Conservation (phyloP, 2,888 invertebrate species). For the Platynereis dumerilii region DNA sequence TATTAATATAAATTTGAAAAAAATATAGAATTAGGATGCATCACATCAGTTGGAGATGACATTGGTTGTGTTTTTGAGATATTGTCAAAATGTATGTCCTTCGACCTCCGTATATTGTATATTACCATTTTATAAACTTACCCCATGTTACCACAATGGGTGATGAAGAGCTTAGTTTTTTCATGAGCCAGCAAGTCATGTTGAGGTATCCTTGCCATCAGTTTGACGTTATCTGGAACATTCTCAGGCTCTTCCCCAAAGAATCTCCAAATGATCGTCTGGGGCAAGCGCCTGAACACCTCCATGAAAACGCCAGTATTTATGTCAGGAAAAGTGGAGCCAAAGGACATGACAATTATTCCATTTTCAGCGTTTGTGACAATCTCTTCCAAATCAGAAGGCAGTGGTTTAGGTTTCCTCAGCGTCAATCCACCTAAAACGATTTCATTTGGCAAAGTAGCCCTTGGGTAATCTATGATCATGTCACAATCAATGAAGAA, state of each 20-base stretch:
- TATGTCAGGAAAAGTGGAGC: not conserved
- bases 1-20: too few species aligned
- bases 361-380: not conserved
- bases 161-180: conserved; percentile 39
- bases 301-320: not conserved
- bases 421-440: conserved; percentile 14
- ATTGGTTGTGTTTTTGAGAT: too few species aligned
- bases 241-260: not conserved
- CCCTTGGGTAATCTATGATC: too few species aligned
- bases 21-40: too few species aligned
- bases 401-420: conserved; percentile 8
- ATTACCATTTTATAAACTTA: too few species aligned
- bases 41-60: too few species aligned
- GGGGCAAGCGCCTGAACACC: not conserved
- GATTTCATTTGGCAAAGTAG: too few species aligned
- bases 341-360: conserved; percentile 11
- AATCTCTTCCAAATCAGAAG: conserved; percentile 5
- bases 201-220: conserved; percentile 40
- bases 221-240: conserved; percentile 22
- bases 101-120: too few species aligned
- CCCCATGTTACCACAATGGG: conserved; percentile 37
- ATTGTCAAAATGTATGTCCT: too few species aligned
- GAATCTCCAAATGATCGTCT: conserved; percentile 9
- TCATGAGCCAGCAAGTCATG: conserved; percentile 40
- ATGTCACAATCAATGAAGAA: too few species aligned